phyloP scores from a whole-genome alignment of 2,797 vertebrate genomes.

The Acanthiza pusilla region DNA sequence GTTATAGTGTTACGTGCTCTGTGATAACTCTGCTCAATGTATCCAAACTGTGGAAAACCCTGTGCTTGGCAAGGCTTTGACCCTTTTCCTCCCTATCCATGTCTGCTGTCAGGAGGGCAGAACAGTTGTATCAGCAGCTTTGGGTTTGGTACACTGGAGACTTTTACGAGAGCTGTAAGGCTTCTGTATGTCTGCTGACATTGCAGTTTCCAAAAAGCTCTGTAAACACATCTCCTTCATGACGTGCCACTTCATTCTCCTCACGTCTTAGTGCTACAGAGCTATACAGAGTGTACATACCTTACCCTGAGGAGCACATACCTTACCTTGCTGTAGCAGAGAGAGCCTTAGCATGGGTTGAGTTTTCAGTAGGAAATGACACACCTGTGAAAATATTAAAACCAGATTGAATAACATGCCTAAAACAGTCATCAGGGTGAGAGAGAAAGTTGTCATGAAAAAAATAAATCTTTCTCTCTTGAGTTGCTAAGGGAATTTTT shows the following conservation, averaged over 20 bases:
- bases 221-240: not conserved
- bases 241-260: not conserved
- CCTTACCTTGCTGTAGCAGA: not conserved
- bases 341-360: not conserved
- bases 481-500: not conserved
- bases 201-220: not conserved
- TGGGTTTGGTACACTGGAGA: not conserved
- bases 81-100: not conserved
- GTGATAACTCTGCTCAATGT: not conserved
- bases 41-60: not conserved
- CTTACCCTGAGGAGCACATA: not conserved
- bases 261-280: not conserved
- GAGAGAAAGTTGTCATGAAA: not conserved
- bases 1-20: rapidly evolving
- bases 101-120: not conserved
- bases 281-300: not conserved
- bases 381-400: not conserved
- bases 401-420: not conserved
- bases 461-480: not conserved
- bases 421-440: not conserved
- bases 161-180: not conserved
- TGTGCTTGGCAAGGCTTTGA: not conserved
- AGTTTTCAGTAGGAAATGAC: not conserved
- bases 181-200: not conserved
- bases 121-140: not conserved